Evolutionary conservation across 2,888 invertebrate species (phyloP).

Genomic region (Stenolophus ochropezus): DNA sequence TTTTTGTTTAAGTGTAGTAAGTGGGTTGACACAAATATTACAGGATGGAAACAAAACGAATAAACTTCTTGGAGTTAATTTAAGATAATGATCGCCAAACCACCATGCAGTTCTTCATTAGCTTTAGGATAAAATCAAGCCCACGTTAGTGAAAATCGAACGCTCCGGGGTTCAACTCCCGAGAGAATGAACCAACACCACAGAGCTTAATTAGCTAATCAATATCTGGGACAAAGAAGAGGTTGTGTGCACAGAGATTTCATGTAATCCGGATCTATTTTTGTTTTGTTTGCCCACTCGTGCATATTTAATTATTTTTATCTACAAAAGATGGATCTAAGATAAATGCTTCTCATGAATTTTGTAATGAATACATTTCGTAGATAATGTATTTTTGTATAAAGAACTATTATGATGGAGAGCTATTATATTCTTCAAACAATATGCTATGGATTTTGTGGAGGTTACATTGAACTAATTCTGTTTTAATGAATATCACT

Average conservation of each 20-base stretch:
- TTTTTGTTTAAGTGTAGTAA: too few species aligned
- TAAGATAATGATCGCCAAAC: too few species aligned
- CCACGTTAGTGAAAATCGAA: slow-evolving; percentile 32
- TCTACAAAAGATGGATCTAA: background rate
- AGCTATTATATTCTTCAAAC: too few species aligned
- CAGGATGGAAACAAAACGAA: too few species aligned
- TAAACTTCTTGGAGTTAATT: too few species aligned
- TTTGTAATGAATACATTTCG: background rate
- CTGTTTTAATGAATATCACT: too few species aligned
- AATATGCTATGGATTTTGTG: too few species aligned
- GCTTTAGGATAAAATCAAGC: too few species aligned
- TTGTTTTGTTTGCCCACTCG: background rate
- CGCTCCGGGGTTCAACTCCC: background rate
- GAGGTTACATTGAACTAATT: too few species aligned
- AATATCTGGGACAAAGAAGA: slow-evolving; percentile 9
- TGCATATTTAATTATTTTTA: slow-evolving; percentile 18
- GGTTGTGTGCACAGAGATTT: background rate
- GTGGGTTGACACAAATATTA: too few species aligned
- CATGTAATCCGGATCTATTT: background rate
- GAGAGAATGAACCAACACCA: background rate
- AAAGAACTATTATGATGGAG: background rate
- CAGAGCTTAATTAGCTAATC: slow-evolving; percentile 24
- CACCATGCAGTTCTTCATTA: too few species aligned
- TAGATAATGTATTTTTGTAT: background rate
- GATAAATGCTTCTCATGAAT: background rate